Evolutionary conservation across 2,797 vertebrate species (phyloP), one percentile per base, ranked within the genome.

Genomic region (Onychomys arenicola): DNA sequence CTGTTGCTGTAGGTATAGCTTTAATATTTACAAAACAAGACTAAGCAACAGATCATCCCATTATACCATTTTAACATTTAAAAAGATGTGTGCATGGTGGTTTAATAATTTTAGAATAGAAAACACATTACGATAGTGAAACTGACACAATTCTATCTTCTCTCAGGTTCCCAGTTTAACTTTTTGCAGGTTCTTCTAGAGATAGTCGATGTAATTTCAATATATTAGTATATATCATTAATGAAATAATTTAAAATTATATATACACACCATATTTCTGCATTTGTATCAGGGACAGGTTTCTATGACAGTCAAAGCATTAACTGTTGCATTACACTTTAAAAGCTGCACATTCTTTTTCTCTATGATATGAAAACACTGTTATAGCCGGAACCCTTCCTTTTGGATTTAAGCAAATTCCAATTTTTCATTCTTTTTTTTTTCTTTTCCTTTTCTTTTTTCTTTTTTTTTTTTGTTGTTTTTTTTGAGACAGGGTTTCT

Each of bases 31-130:
- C 4, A 43, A 71, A 81, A 67, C 23, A 67, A 75, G 17, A 6
- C 13, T 61, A 23, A 80, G 27, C 37, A 17, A 61, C 65, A 57
- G 46, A 17, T 52, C 5, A 23, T 25, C 27, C n/a, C 2, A 43
- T 65, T 55, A 59, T 37, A n/a, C 57, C 89, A 94, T 94, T 97
- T 59, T 91, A 69, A 19, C 94, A 75, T 46, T 76, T 49, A 69
- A 90, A 85, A 94, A 37, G 23, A 32, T 19, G 27, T 11, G 73
- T 63, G 17, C 3, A 52, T 2, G 43, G 0, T 63, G 43, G 43
- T 59, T 91, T 43, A 89, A 82, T 85, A 95, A 78, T 63, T 63
- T 87, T 55, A 92, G 29, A 19, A 69, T 25, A 25, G 40, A 77
- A 93, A 12, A 9, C 55, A 19, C 0, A 61, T 92, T 84, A 57